A percentile compares a stretch with the other conserved stretches of the same genome.
Conservation (phyloP, 2,888 invertebrate species). For the Ctenicera cuprea region DNA sequence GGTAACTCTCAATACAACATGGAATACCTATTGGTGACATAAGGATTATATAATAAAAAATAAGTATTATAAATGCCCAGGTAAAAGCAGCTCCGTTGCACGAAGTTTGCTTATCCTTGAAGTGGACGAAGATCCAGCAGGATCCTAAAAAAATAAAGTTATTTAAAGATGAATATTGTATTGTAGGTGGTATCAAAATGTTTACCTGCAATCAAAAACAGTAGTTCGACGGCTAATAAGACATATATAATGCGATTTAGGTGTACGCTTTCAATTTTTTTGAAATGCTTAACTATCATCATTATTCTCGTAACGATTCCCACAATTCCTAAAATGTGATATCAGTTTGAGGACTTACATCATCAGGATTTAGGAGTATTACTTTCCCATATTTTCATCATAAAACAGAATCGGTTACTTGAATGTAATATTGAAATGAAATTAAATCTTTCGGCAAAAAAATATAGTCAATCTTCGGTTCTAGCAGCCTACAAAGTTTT, state of each 20-base stretch:
- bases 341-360: no score
- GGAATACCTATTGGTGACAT: not conserved
- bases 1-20: not conserved
- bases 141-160: not conserved
- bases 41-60: not conserved
- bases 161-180: not conserved
- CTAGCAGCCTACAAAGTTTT: no score
- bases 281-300: not conserved
- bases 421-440: no score
- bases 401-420: no score
- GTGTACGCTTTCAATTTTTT: not conserved
- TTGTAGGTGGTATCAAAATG: not conserved
- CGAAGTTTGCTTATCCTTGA: not conserved
- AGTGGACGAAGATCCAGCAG: not conserved
- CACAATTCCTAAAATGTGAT: not conserved
- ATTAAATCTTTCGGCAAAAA: no score
- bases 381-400: no score
- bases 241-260: not conserved
- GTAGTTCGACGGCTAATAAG: not conserved
- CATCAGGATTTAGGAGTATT: no score
- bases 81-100: not conserved
- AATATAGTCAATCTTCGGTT: no score
- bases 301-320: not conserved
- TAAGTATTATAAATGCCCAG: not conserved
- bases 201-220: not conserved